Percentiles rank a stretch among this genome's conserved stretches.
These are phyloP conservation scores for Diadophis punctatus DNA, from an alignment of 2,113 vertebrate genomes.

Conservation along the genomic window DNA sequence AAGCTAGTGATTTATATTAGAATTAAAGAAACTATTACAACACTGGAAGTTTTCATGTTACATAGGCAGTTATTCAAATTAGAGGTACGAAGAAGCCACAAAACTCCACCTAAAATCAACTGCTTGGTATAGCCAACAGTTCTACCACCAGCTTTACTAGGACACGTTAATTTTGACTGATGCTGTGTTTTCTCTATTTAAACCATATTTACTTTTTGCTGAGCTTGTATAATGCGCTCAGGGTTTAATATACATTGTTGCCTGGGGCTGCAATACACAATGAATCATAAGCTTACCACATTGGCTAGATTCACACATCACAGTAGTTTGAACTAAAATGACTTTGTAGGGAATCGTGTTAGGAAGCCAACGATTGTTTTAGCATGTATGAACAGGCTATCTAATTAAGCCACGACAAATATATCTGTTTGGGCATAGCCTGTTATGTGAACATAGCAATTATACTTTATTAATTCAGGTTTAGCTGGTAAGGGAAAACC, in stretches of 20 bases:
- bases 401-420: not conserved
- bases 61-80: not conserved
- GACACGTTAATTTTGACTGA: not conserved
- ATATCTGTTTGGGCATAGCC: not conserved
- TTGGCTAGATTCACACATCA: not conserved
- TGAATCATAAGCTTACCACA: not conserved
- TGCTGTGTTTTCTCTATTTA: not conserved
- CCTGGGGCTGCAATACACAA: not conserved
- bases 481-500: not conserved
- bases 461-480: not conserved
- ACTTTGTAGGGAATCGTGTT: not conserved
- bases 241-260: not conserved
- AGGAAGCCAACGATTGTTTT: not conserved
- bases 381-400: not conserved
- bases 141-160: not conserved
- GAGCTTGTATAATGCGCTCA: not conserved
- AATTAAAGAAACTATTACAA: not conserved
- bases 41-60: not conserved
- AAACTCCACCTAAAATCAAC: not conserved
- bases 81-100: not conserved
- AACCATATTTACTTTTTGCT: not conserved
- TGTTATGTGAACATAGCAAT: not conserved
- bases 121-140: not conserved
- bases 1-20: not conserved
- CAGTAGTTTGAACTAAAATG: not conserved